Evolutionary conservation across 1,140 invertebrate genomes (phyloP), one percentile per base, ranked within the genome.

Genomic region (Ceratosolen fusciceps): DNA sequence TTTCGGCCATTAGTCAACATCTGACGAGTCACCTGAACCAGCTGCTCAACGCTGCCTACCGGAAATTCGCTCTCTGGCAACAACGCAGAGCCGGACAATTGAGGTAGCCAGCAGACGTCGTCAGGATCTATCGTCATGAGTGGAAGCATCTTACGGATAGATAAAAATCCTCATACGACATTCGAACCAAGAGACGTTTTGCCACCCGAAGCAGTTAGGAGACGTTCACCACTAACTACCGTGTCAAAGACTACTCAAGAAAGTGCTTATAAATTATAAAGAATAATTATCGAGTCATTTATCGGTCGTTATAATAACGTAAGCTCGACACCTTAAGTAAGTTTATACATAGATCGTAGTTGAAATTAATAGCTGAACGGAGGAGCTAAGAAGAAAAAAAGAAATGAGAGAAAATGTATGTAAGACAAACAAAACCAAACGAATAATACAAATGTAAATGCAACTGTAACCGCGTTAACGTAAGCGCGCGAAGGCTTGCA

Each of bases 21-120:
- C 86, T 98, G 21, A 96, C 96, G n/a, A 94, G 93, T 89, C 96
- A 97, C 88, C 91, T 98, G 83, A 96, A 96, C 88, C 94, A 95
- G 87, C 92, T 97, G 85, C 91, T 97, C 71, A 93, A 94, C 84
- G 93, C 95, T 14, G 96, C 96, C 2, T 96, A 95, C 84, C 92
- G 93, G 76, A 97, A 97, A 87, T 97, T 94, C 90, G 94, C 92
- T 47, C 90, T 94, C 3, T 97, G 96, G 96, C 96, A 97, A 87
- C 94, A 95, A 85, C 90, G 95, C 79, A 90, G 95, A 80, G 93
- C 94, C 85, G 92, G 93, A 83, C 92, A 93, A 83, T 89, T 93
- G 85, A 92, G 93, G 91, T 93, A 93, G 91, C 92, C 91, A n/a
- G 9, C 12, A 74, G 71, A n/a, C n/a, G n/a, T 39, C 67, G 81